Base-by-base conservation (phyloP, 2,888 invertebrate genomes). In the Dusona sp. region DNA sequence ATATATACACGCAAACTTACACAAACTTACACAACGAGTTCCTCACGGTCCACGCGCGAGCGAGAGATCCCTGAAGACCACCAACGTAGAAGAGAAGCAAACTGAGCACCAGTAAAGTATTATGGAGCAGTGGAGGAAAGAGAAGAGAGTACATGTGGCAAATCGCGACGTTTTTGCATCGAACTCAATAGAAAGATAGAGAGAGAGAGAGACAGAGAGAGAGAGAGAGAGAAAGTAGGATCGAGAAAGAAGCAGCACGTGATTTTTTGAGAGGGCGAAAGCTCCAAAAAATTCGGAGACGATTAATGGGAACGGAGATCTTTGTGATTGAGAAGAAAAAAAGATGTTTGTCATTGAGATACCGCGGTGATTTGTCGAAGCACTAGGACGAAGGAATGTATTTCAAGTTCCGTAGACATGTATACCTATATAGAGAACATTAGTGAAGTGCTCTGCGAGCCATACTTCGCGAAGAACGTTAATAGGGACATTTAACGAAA, bases 151-250 rank as follows among this genome's bases (percentile, higher is more conserved):
- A 68, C 82, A 83, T 64, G 51, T 75, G 68, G 75, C 83, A 75
- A 82, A 75, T 79, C 86, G 82, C 79, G 79, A 85, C 86, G 87
- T 85, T 87, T 82, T 81, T 78, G 85, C 87, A 79, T 89, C 90
- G 87, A 90, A 81, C 84, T 80, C 83, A 73, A 73, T 25, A 54
- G 38, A 38, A 33, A 36, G 72, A 33, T 16, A 29, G 29, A 33
- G 51, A 73, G 54, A 73, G 72, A 54, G 13, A 45, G 64, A 29
- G 42, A 74, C 61, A 61, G n/a, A n/a, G 51, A 72, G 42, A 11
- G 42, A 68, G 68, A 45, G 6, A 22, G 42, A 42, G 42, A 19
- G 19, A 29, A 11, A 38, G 1, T 22, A 9, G 29, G n/a, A 36
- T 22, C 54, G 54, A 73, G 73, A 73, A 16, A 25, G 51, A 72